Percentiles rank a stretch among this genome's conserved stretches.
phyloP scores from a whole-genome alignment of 2,797 vertebrate genomes.

The Brachyalestes nurse region DNA sequence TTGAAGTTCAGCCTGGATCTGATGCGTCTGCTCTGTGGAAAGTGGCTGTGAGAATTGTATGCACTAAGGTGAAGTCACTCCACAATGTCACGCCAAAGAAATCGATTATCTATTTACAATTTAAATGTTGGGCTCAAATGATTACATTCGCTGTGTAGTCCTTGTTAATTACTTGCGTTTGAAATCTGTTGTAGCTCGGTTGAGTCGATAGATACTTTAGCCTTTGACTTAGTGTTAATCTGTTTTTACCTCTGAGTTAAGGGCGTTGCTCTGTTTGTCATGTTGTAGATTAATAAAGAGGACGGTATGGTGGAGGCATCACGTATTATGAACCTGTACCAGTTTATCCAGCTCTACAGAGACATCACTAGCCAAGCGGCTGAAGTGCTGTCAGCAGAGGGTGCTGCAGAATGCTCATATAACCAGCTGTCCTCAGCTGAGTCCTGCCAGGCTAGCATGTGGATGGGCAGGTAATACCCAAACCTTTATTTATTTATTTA shows the following conservation, averaged over 20 bases:
- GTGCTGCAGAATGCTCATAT: constrained; percentile 75
- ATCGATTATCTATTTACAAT: neutral
- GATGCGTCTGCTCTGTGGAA: constrained; percentile 97
- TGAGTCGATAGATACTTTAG: neutral
- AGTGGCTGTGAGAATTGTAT: constrained; percentile 90
- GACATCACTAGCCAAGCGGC: constrained; percentile 94
- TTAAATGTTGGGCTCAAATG: neutral
- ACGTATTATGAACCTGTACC: constrained; percentile 97
- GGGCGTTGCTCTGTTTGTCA: constrained; percentile 30
- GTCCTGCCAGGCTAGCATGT: constrained; percentile 95
- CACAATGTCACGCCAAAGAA: neutral
- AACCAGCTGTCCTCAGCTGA: constrained; percentile 77
- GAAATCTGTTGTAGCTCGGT: neutral
- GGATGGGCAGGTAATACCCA: constrained; percentile 95
- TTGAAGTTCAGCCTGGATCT: constrained; percentile 94
- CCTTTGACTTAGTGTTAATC: neutral
- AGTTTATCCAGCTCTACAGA: constrained; percentile 95
- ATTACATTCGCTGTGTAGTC: neutral
- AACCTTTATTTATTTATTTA: no score
- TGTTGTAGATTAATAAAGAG: constrained; percentile 92
- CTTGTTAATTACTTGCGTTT: no score
- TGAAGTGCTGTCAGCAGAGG: constrained; percentile 80
- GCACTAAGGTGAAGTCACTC: constrained; percentile 88
- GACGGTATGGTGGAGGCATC: constrained; percentile 89
- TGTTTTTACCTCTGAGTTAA: constrained; percentile 1